Evolutionary conservation across 2,888 invertebrate species (phyloP).

Genomic region (Polydrusus cervinus): DNA sequence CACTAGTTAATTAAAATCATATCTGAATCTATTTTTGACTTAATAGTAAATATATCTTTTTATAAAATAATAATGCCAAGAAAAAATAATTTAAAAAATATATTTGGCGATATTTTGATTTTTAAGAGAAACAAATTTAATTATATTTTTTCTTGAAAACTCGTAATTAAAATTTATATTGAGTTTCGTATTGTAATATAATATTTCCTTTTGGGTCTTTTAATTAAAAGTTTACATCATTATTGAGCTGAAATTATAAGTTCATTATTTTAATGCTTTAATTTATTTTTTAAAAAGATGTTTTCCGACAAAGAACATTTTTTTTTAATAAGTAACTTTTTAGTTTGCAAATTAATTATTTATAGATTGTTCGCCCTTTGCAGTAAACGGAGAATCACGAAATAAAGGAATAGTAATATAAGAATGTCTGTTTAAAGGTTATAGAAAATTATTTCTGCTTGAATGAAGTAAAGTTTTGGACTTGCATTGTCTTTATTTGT

Average conservation of each 20-base stretch:
- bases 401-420: too few relatives aligned
- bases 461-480: too few relatives aligned
- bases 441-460: too few relatives aligned
- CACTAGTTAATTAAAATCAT: too few relatives aligned
- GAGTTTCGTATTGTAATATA: background rate
- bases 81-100: background rate
- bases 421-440: too few relatives aligned
- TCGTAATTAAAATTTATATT: slow-evolving; percentile 10
- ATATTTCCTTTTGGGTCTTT: background rate
- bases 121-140: background rate
- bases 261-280: slow-evolving; percentile 1
- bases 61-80: background rate
- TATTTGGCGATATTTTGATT: background rate
- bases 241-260: slow-evolving; percentile 5
- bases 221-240: slow-evolving; percentile 24
- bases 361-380: too few relatives aligned
- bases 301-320: background rate
- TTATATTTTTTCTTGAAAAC: background rate
- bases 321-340: background rate
- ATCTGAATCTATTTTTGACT: too few relatives aligned
- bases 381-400: too few relatives aligned
- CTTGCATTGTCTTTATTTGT: too few relatives aligned
- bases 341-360: background rate
- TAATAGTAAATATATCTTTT: too few relatives aligned
- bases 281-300: background rate